phyloP scores from a whole-genome alignment of 2,888 invertebrate genomes.

The Isoperla grammatica region DNA sequence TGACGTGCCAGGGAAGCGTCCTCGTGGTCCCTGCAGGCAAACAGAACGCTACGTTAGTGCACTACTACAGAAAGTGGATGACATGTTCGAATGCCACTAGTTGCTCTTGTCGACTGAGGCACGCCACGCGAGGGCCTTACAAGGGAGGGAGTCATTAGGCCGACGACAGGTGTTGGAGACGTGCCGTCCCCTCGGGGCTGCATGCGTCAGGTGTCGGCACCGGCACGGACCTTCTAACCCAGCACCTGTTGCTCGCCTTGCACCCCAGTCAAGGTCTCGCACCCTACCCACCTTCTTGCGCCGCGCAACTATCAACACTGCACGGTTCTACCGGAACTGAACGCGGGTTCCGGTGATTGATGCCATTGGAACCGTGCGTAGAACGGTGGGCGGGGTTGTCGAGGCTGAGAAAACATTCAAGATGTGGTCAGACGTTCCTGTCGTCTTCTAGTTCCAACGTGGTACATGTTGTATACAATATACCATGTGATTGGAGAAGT shows the following conservation, averaged over 20 bases:
- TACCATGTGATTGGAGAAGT: too few species aligned
- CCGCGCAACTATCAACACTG: too few species aligned
- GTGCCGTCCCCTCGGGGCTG: conserved; percentile 18
- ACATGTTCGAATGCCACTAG: not conserved
- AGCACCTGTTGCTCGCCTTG: not conserved
- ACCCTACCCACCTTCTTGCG: too few species aligned
- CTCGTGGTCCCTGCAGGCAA: too few species aligned
- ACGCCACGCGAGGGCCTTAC: not conserved
- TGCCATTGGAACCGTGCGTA: not conserved
- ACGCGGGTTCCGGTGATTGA: too few species aligned
- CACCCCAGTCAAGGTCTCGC: too few species aligned
- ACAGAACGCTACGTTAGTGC: not conserved
- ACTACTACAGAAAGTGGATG: not conserved
- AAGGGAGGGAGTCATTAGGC: not conserved
- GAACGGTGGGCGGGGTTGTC: not conserved
- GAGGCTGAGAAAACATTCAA: conserved; percentile 7
- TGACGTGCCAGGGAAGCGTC: too few species aligned
- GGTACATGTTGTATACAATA: too few species aligned
- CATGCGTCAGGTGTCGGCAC: conserved; percentile 25
- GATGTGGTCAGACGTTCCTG: too few species aligned
- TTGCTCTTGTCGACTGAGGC: not conserved
- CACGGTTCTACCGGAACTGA: too few species aligned
- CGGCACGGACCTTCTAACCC: conserved; percentile 13
- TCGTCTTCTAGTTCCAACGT: too few species aligned
- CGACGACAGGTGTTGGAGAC: conserved; percentile 25